Evolutionary conservation across 2,888 invertebrate genomes (phyloP).

Genomic region (Euproctis similis): DNA sequence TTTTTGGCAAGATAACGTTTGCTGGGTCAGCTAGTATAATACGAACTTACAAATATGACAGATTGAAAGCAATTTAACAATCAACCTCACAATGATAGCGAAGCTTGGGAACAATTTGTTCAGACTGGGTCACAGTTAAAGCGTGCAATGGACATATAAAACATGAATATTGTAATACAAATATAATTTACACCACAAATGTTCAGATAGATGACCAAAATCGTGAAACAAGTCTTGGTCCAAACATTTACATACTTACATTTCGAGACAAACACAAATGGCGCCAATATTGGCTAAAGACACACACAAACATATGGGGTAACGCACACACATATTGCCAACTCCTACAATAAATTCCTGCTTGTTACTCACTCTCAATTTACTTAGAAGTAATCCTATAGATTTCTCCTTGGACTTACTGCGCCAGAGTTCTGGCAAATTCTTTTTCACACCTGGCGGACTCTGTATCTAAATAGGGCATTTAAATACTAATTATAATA

Average conservation of each 20-base stretch:
- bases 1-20: too few species aligned
- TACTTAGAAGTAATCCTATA: slow-evolving; percentile 60
- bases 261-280: slow-evolving; percentile 28
- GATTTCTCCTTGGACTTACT: slow-evolving; percentile 61
- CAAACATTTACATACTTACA: not conserved
- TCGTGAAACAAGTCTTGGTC: too few species aligned
- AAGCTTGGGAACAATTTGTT: slow-evolving; percentile 13
- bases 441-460: slow-evolving; percentile 50
- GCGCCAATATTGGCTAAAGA: slow-evolving; percentile 28
- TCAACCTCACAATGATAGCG: slow-evolving; percentile 21
- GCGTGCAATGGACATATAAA: slow-evolving; percentile 28
- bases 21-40: too few species aligned
- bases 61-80: slow-evolving; percentile 20
- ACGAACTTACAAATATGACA: slow-evolving; percentile 14
- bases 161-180: slow-evolving; percentile 25
- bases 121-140: slow-evolving; percentile 19
- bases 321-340: slow-evolving; percentile 31
- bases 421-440: slow-evolving; percentile 63
- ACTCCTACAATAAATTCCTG: slow-evolving; percentile 23
- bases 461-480: slow-evolving; percentile 52
- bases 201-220: not conserved
- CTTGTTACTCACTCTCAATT: slow-evolving; percentile 57
- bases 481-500: slow-evolving; percentile 15
- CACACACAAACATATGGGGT: slow-evolving; percentile 34
- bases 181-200: slow-evolving; percentile 16